A percentile compares a stretch with the other conserved stretches of the same genome.
phyloP scores from a whole-genome alignment of 2,888 invertebrate genomes.

The Mayetiola destructor region DNA sequence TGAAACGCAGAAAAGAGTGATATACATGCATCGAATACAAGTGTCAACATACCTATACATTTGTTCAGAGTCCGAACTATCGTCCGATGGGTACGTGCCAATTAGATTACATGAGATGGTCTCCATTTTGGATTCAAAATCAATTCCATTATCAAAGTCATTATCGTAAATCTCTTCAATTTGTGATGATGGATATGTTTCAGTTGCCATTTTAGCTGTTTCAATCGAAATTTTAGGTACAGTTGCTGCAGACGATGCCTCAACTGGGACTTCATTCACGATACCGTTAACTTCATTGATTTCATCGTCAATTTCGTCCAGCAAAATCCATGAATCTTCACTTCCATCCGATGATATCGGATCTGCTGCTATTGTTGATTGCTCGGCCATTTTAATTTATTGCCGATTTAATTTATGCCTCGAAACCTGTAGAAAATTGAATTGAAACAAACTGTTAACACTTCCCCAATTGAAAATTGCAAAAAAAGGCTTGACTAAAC shows the following conservation, averaged over 20 bases:
- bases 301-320: constrained; percentile 3
- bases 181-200: neutral
- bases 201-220: too few species aligned
- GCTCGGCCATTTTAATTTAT: neutral
- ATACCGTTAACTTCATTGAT: neutral
- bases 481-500: too few species aligned
- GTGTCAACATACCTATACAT: too few species aligned
- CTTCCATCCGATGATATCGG: constrained; percentile 4
- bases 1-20: too few species aligned
- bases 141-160: neutral
- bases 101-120: neutral
- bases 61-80: neutral
- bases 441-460: neutral
- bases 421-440: neutral
- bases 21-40: too few species aligned
- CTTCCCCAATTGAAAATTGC: too few species aligned
- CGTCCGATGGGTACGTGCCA: neutral
- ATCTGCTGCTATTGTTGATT: neutral
- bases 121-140: neutral
- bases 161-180: neutral
- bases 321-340: constrained; percentile 4
- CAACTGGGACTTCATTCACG: neutral
- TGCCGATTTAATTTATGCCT: neutral
- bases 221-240: neutral
- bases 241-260: neutral